These are phyloP conservation scores for Hartigia nigra DNA, from an alignment of 2,888 invertebrate genomes.

Conservation along the genomic window DNA sequence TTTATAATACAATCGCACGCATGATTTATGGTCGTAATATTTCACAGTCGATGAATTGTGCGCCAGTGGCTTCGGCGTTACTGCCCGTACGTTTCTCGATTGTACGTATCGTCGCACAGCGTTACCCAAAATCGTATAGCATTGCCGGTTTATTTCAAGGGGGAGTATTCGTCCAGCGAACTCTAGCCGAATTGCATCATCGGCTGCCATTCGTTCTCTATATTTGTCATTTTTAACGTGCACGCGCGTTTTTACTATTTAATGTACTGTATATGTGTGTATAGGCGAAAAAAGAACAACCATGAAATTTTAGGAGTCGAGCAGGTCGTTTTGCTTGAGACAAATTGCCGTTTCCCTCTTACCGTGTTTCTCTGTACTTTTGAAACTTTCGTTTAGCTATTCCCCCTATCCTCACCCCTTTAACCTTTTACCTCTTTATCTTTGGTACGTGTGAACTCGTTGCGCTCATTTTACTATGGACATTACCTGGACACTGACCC, in stretches of 20 bases:
- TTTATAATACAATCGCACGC: conserved; percentile 54
- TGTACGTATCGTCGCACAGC: not conserved
- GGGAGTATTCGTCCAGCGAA: not conserved
- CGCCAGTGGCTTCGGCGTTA: not conserved
- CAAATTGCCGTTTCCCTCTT: not conserved
- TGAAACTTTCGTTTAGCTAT: not conserved
- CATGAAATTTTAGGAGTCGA: not conserved
- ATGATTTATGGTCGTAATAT: conserved; percentile 44
- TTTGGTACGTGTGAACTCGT: not conserved
- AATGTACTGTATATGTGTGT: not conserved
- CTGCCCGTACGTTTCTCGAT: not conserved
- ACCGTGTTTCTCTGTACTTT: not conserved
- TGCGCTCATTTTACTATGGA: not conserved
- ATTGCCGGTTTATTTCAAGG: not conserved
- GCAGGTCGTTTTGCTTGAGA: not conserved
- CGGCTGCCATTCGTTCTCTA: not conserved
- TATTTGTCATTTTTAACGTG: not conserved
- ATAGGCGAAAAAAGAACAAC: not conserved
- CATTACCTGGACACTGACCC: not conserved
- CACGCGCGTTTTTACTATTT: not conserved
- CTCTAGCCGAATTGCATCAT: not conserved
- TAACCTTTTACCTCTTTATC: conserved; percentile 8
- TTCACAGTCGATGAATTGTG: not conserved
- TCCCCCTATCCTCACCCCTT: not conserved
- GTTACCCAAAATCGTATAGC: not conserved